Evolutionary conservation across 2,888 invertebrate species (phyloP).

Genomic region (Camponotus fellah): DNA sequence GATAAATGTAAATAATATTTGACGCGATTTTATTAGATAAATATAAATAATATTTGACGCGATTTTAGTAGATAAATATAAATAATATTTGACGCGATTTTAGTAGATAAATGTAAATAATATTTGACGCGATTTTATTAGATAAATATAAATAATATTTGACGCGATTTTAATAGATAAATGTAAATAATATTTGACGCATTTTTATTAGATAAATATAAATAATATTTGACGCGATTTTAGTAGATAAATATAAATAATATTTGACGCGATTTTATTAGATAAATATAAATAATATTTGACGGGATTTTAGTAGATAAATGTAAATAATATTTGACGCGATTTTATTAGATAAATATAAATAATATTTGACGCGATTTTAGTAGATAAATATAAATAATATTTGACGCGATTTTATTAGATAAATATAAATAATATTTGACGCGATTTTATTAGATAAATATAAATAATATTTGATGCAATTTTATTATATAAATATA

Average conservation of each 20-base stretch:
- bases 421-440: background rate
- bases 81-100: background rate
- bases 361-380: constrained; percentile 9
- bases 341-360: constrained; percentile 20
- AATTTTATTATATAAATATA: constrained; percentile 12
- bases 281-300: constrained; percentile 11
- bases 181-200: constrained; percentile 4
- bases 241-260: constrained; percentile 15
- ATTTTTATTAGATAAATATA: constrained; percentile 17
- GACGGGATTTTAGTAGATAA: constrained; percentile 20
- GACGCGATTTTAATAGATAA: constrained; percentile 15
- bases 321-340: constrained; percentile 7
- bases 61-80: constrained; percentile 8
- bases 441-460: constrained; percentile 11
- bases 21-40: constrained; percentile 24
- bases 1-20: constrained; percentile 9
- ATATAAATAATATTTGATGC: constrained; percentile 3
- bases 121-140: background rate
- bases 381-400: constrained; percentile 12
- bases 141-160: constrained; percentile 12
- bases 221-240: background rate
- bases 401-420: background rate
- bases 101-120: constrained; percentile 10
- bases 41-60: constrained; percentile 12
- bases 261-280: constrained; percentile 24